Evolutionary conservation across 2,888 invertebrate species (phyloP).

Genomic region (Zonitis immaculata): DNA sequence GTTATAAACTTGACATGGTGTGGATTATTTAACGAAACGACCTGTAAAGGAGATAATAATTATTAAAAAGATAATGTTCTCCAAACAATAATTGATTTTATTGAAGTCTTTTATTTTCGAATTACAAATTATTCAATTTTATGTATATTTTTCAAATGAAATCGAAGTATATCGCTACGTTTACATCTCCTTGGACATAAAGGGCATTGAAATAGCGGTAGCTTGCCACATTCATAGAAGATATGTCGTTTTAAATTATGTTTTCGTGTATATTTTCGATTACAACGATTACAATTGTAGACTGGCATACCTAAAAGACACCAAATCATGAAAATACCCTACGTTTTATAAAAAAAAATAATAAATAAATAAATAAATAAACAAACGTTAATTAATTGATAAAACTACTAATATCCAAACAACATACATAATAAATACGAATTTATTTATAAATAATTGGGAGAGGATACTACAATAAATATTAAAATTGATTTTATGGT

Average conservation of each 20-base stretch:
- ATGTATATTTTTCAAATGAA: conserved; percentile 37
- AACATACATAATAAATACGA: too few relatives aligned
- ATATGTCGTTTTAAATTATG: conserved; percentile 30
- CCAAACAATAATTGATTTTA: too few relatives aligned
- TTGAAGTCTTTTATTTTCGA: too few relatives aligned
- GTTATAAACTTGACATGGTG: too few relatives aligned
- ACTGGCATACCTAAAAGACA: conserved; percentile 16
- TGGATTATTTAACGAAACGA: too few relatives aligned
- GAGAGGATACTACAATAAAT: not conserved
- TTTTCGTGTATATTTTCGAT: conserved; percentile 26
- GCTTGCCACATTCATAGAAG: conserved; percentile 35
- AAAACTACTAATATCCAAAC: too few relatives aligned
- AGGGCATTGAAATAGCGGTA: conserved; percentile 35
- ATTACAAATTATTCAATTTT: conserved; percentile 22
- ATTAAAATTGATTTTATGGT: not conserved
- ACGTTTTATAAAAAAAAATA: not conserved
- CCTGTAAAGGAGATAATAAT: too few relatives aligned
- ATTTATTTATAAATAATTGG: not conserved
- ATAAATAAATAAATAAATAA: not conserved
- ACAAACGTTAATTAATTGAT: too few relatives aligned
- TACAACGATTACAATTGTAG: conserved; percentile 29
- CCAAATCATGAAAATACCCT: not conserved
- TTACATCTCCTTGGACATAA: conserved; percentile 38
- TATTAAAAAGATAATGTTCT: too few relatives aligned
- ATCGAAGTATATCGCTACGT: conserved; percentile 33